Conservation (phyloP, 2,888 invertebrate species). For the Synanthedon formicaeformis region DNA sequence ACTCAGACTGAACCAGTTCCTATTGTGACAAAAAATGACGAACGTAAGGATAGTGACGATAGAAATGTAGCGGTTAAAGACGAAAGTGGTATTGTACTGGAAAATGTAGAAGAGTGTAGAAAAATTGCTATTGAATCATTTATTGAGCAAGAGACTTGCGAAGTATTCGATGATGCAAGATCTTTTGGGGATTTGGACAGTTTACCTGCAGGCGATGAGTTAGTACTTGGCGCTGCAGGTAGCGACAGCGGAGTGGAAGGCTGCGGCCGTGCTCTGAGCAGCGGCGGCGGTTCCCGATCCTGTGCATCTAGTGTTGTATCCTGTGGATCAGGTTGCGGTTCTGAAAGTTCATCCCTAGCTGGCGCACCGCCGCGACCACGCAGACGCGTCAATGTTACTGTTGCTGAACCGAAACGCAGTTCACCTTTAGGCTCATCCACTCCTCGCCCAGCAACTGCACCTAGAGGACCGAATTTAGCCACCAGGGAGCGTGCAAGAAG, state of each 20-base stretch:
- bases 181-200: conserved; percentile 56
- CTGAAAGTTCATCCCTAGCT: conserved; percentile 82
- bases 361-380: conserved; percentile 57
- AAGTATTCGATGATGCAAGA: conserved; percentile 51
- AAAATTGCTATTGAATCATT: conserved; percentile 19
- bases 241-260: conserved; percentile 88
- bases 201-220: conserved; percentile 53
- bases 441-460: conserved; percentile 61
- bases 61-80: conserved; percentile 24
- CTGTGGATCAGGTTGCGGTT: conserved; percentile 83
- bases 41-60: conserved; percentile 14
- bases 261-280: conserved; percentile 76
- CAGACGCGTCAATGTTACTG: conserved; percentile 71
- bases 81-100: conserved; percentile 34
- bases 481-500: conserved; percentile 72
- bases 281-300: conserved; percentile 75
- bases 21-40: background rate
- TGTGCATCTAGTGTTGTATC: conserved; percentile 84
- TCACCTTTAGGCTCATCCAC: conserved; percentile 66
- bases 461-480: conserved; percentile 61
- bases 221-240: conserved; percentile 71
- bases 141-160: conserved; percentile 38
- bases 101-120: conserved; percentile 24
- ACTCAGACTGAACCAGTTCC: conserved; percentile 13
- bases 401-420: conserved; percentile 63